phyloP scores from a whole-genome alignment of 2,113 vertebrate genomes.

The Pardalotus punctatus region DNA sequence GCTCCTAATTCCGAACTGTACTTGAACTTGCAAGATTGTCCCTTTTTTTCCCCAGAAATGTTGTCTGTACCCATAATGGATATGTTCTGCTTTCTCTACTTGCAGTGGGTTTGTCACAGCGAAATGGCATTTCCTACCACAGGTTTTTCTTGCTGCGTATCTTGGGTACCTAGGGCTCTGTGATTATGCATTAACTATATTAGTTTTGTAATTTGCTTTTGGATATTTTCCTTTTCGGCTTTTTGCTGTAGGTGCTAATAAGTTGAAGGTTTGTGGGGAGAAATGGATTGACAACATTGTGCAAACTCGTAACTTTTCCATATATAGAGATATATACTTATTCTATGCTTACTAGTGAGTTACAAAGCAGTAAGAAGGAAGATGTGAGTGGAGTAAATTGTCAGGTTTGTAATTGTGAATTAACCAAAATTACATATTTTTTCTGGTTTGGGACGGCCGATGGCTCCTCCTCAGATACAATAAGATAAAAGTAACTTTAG shows the following conservation, averaged over 20 bases:
- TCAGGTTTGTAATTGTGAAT: background rate
- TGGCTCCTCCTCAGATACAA: background rate
- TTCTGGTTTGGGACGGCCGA: background rate
- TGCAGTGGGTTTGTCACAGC: background rate
- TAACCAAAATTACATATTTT: background rate
- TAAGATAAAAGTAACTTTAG: background rate
- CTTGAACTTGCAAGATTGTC: background rate
- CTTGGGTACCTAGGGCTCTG: background rate
- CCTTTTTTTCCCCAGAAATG: rapidly evolving
- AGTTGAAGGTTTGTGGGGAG: background rate
- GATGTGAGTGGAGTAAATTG: background rate
- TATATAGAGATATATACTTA: background rate
- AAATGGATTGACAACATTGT: rapidly evolving
- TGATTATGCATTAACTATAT: background rate
- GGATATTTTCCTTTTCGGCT: background rate
- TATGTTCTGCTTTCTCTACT: background rate
- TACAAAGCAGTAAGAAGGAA: background rate
- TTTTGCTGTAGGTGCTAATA: background rate
- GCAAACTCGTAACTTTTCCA: background rate
- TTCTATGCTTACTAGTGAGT: background rate
- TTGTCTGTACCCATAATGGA: background rate
- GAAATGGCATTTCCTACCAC: rapidly evolving
- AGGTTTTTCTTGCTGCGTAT: background rate
- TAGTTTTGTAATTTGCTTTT: background rate
- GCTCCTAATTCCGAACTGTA: background rate